Evolutionary conservation across 2,113 vertebrate species (phyloP).

Genomic region (Oxyura jamaicensis): DNA sequence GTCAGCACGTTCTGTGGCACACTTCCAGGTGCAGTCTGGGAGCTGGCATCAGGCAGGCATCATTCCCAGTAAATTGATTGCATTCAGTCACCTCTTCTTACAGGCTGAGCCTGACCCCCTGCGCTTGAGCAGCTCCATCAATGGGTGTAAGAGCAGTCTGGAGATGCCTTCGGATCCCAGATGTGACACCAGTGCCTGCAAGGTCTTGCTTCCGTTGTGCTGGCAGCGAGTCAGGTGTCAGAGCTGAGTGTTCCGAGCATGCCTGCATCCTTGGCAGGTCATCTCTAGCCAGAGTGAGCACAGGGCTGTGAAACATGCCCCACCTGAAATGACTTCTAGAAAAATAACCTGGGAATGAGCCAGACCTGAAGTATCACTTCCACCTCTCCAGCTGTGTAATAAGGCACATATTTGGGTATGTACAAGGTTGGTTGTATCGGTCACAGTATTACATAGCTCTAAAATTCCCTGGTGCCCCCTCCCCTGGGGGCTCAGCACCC

Average conservation of each 20-base stretch:
- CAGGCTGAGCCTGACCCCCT: background rate
- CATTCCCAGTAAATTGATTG: background rate
- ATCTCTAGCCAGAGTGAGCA: background rate
- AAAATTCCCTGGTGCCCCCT: background rate
- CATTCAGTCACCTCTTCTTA: background rate
- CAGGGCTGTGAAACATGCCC: background rate
- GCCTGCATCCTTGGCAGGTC: background rate
- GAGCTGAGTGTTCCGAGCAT: background rate
- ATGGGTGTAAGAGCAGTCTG: rapidly evolving
- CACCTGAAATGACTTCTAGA: background rate
- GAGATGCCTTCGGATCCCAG: background rate
- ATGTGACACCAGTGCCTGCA: rapidly evolving
- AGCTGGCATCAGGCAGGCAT: background rate
- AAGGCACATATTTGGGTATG: rapidly evolving
- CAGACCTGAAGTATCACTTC: background rate
- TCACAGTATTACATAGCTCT: background rate
- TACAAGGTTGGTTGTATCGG: rapidly evolving
- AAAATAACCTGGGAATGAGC: background rate
- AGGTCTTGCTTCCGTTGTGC: rapidly evolving
- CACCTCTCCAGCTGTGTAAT: background rate
- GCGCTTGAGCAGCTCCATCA: background rate
- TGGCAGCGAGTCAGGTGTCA: background rate
- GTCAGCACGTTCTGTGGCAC: no score
- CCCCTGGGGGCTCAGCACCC: background rate
- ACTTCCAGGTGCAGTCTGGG: background rate